Evolutionary conservation across 2,797 vertebrate species (phyloP).

Genomic region (Sebastiscus tertius): DNA sequence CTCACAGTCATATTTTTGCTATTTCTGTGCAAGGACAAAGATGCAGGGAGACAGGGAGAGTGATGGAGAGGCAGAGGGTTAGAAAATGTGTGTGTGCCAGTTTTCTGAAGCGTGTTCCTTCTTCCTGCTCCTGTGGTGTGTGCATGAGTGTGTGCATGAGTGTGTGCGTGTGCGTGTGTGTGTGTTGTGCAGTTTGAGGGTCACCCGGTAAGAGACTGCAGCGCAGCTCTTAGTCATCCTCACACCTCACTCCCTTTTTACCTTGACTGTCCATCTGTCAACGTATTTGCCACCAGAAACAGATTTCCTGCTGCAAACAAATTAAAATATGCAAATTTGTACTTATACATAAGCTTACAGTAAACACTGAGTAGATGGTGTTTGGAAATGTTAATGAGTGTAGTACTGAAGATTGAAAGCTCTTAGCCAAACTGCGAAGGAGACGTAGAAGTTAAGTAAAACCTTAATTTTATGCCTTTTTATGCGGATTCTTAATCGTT

Average conservation of each 20-base stretch:
- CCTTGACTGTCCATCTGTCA: constrained; percentile 75
- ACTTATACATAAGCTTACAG: constrained; percentile 5
- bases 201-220: constrained; percentile 71
- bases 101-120: constrained; percentile 66
- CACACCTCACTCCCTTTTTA: constrained; percentile 70
- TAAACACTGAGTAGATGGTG: constrained; percentile 17
- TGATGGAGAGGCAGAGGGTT: constrained; percentile 54
- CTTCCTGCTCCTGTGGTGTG: constrained; percentile 71
- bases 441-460: not conserved
- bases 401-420: not conserved
- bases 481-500: not conserved
- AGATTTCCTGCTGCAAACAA: constrained; percentile 47
- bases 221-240: constrained; percentile 67
- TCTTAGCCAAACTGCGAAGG: not conserved
- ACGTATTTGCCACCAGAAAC: constrained; percentile 55
- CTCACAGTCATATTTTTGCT: constrained; percentile 59
- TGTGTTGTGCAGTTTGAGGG: constrained; percentile 57
- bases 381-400: constrained; percentile 3
- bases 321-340: constrained; percentile 47
- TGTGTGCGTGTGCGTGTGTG: constrained; percentile 10
- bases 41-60: constrained; percentile 57
- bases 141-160: constrained; percentile 1
- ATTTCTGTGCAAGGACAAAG: constrained; percentile 79
- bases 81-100: constrained; percentile 69
- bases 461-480: not conserved